A percentile compares a stretch with the other conserved stretches of the same genome.
phyloP scores from a whole-genome alignment of 2,113 vertebrate species.

The Oplegnathus fasciatus region DNA sequence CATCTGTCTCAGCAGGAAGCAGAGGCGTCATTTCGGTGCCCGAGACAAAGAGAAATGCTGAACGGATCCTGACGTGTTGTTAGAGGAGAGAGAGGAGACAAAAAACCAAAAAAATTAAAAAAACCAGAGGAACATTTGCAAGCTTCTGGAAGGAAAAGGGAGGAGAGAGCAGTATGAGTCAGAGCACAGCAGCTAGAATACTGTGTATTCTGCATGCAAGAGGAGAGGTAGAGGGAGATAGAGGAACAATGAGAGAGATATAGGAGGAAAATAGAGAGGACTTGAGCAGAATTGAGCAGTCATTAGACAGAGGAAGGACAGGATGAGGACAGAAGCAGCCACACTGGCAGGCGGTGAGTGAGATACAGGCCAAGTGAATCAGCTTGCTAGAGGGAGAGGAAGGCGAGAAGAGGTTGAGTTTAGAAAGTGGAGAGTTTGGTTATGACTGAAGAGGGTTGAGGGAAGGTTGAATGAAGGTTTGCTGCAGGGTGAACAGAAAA shows the following conservation, averaged over 20 bases:
- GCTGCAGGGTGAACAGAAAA: constrained; percentile 52
- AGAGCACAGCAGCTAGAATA: constrained; percentile 65
- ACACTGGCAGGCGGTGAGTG: constrained; percentile 35
- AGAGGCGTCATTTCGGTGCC: constrained; percentile 24
- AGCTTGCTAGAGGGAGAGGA: constrained; percentile 46
- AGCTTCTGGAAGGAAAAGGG: constrained; percentile 73
- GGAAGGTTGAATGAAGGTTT: constrained; percentile 71
- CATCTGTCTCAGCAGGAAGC: constrained; percentile 45
- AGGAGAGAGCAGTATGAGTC: constrained; percentile 74
- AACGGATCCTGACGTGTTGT: constrained; percentile 42
- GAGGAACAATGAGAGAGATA: constrained; percentile 54
- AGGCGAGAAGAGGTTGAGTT: constrained; percentile 47
- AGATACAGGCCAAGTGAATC: constrained; percentile 70
- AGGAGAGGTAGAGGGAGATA: constrained; percentile 57
- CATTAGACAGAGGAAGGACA: constrained; percentile 45
- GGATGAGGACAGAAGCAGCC: constrained; percentile 50
- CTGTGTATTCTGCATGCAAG: constrained; percentile 61
- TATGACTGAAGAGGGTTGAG: constrained; percentile 43
- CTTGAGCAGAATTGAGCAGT: constrained; percentile 58
- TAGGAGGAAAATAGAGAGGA: constrained; percentile 26
- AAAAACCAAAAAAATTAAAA: constrained; percentile 12
- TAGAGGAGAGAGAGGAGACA: constrained; percentile 33
- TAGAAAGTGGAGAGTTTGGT: constrained; percentile 48
- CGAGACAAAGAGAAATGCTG: constrained; percentile 35
- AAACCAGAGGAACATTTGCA: constrained; percentile 47